Conservation (phyloP, 30 jellyfish, hydroid and myxozoan species). For the Turritopsis rubra region DNA sequence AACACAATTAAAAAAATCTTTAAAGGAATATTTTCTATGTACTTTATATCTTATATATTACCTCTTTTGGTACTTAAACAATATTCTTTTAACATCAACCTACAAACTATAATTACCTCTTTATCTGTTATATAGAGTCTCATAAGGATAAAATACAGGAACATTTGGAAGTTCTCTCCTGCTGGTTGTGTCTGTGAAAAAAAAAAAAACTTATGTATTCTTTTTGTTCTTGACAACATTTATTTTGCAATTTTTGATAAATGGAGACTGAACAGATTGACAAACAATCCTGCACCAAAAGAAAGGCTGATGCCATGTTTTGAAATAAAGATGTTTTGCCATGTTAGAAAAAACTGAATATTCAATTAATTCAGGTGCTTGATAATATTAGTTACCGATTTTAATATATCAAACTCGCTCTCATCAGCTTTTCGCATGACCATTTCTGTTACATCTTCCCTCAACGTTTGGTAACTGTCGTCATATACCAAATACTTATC, state of each 20-base stretch:
- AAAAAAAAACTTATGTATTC: background rate
- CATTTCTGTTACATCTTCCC: slow-evolving; percentile 3
- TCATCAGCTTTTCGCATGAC: background rate
- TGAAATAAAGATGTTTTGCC: too few relatives aligned
- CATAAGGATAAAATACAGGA: background rate
- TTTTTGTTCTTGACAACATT: background rate
- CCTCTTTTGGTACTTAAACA: too few relatives aligned
- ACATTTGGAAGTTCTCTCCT: background rate
- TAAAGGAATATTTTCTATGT: background rate
- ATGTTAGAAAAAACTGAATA: too few relatives aligned
- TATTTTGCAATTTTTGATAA: too few relatives aligned
- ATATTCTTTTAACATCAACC: background rate
- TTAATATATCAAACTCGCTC: background rate
- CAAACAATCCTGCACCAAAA: too few relatives aligned
- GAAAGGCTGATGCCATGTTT: too few relatives aligned
- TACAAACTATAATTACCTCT: background rate
- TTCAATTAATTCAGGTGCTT: too few relatives aligned
- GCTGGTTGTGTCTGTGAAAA: background rate
- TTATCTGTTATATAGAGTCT: background rate
- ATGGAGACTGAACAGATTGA: too few relatives aligned
- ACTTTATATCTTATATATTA: too few relatives aligned
- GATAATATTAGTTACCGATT: background rate
- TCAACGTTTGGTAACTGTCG: slow-evolving; percentile 7
- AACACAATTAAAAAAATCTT: background rate
- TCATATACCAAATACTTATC: slow-evolving; percentile 33